Percentiles rank a stretch among this genome's conserved stretches.
These are phyloP conservation scores for Enteromius radiatus DNA, from an alignment of 2,797 vertebrate species.

Conservation along the genomic window DNA sequence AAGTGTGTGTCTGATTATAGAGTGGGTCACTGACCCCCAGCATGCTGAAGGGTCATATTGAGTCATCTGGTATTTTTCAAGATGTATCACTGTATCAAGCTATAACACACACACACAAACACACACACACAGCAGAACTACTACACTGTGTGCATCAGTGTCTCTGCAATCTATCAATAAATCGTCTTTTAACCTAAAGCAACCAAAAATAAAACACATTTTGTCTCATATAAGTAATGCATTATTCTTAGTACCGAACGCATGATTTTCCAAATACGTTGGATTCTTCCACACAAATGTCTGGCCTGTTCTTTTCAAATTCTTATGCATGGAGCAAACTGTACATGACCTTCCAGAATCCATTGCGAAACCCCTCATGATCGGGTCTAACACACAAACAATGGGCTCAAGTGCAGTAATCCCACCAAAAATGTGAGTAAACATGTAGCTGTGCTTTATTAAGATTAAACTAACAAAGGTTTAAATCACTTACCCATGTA, in stretches of 20 bases:
- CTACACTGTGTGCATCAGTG: neutral
- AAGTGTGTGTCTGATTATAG: constrained; percentile 1
- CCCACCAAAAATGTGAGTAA: constrained; percentile 35
- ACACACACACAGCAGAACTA: constrained; percentile 13
- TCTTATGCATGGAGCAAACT: neutral
- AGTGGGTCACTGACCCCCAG: constrained; percentile 37
- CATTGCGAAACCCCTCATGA: constrained; percentile 18
- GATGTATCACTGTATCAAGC: constrained; percentile 26
- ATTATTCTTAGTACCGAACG: neutral
- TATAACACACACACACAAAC: constrained; percentile 16
- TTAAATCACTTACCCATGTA: constrained; percentile 49
- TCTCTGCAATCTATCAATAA: neutral
- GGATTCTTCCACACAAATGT: neutral
- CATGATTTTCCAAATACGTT: neutral
- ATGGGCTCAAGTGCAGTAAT: constrained; percentile 32
- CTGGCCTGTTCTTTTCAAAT: constrained; percentile 4
- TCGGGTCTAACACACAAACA: constrained; percentile 4
- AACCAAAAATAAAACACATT: neutral
- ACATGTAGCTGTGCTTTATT: constrained; percentile 36
- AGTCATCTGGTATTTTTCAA: constrained; percentile 49
- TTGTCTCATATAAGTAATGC: neutral
- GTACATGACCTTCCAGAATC: neutral
- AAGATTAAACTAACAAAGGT: constrained; percentile 14
- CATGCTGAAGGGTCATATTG: constrained; percentile 45
- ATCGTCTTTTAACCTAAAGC: neutral